Base-by-base conservation (phyloP, 1,140 invertebrate species). In the Trichomalopsis sarcophagae region DNA sequence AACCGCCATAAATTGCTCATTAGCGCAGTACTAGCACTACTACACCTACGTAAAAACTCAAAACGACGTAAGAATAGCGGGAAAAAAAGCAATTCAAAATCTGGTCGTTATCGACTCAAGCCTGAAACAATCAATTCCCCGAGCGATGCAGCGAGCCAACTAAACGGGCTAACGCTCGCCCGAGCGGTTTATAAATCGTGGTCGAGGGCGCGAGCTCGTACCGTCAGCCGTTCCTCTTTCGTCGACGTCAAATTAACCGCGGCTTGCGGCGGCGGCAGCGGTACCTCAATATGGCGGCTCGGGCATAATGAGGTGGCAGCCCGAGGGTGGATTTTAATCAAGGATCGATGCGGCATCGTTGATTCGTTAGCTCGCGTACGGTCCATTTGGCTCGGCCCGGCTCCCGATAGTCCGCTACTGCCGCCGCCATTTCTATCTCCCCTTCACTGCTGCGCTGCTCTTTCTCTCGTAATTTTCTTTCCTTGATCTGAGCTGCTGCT, bases 301-400 rank as follows among this genome's bases (percentile, higher is more conserved):
- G 87, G 89, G 17, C 89, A 89, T 91, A 92, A 92, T 92, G 91
- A 92, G 89, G 90, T 89, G 89, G 88, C 88, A 84, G 91, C 92
- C 90, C 71, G 86, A 87, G 91, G 92, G 88, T 88, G 87, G 88
- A 86, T 91, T 90, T 91, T 91, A 90, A 92, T 92, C 90, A 92
- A 90, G 89, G 91, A 91, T 92, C 89, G 89, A 91, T 91, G 89
- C 89, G 89, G 88, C 89, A 88, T 66, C 88, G 84, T 87, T 88
- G 88, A 91, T 90, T 89, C 87, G 87, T 88, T 84, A 78, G 84
- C 85, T 87, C 77, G 75, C 80, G 81, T 80, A 81, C 84, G 89
- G 89, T 90, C 90, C 88, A 82, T 88, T 89, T 87, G 85, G 88
- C 66, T 82, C 73, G 62, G 81, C 50, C 80, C 76, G 69, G 81